Evolutionary conservation across 2,113 vertebrate genomes (phyloP), one percentile per base, ranked within the genome.

Genomic region (Perca flavescens): DNA sequence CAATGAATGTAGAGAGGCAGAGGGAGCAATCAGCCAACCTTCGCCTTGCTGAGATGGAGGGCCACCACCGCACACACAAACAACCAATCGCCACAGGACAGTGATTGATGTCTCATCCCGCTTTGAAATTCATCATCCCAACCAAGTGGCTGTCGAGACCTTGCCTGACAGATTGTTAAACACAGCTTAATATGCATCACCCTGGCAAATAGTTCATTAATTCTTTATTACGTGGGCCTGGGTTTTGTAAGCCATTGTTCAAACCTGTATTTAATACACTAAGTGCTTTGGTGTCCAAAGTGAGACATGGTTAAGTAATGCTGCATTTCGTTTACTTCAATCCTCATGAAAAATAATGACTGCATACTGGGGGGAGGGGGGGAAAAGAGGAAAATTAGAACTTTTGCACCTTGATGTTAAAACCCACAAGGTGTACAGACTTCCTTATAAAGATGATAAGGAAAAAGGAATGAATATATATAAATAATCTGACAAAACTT

Each of bases 141-240:
- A 95, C 95, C 95, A 95, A 96, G 93, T 89, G 95, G 88, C 92
- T 95, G 95, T 94, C 95, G 89, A 94, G 92, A 71, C 34, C 94
- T 94, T 88, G 96, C 90, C 92, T 94, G 93, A 91, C 93, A 94
- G 94, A 96, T 94, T 88, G 94, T 96, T 97, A 96, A 97, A 96
- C 92, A 93, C 90, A 89, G 92, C 94, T 93, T 97, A 96, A 97
- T 97, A 94, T 96, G 96, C 95, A 92, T 92, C 93, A 93, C 95
- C 93, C 93, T 91, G 93, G 93, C 91, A 97, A 97, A 97, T 95
- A 96, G 89, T 95, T 96, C 94, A 96, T 98, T 97, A 97, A 97
- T 97, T 96, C 94, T 15, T 64, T 90, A 95, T 97, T 96, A 97
- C 95, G 94, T 94, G 87, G 90, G 86, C 60, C 82, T 60, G 90